Base-by-base conservation (phyloP, 2,888 invertebrate species). In the Limnephilus rhombicus region DNA sequence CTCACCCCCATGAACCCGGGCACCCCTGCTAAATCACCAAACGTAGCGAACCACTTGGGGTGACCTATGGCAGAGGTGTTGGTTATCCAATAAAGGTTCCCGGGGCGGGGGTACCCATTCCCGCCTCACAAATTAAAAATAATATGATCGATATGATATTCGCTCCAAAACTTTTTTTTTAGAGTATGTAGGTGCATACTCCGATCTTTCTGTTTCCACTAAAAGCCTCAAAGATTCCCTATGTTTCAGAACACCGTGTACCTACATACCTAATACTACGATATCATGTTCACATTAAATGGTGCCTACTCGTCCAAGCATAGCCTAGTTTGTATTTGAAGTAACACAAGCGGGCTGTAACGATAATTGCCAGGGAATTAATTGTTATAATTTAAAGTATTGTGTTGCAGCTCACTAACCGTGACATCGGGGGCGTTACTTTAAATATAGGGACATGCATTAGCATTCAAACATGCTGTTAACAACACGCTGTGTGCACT, bases 311-410 rank as follows among this genome's bases (percentile, higher is more conserved):
- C 68, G 24, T 2, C 68, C 24, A 68, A 24, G 9, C 68, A 68
- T 24, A 68, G n/a, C 68, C 68, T 24, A 68, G 68, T 68, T 68
- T 68, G 68, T 68, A 68, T 68, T 68, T 68, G 68, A 24, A 68
- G 68, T 68, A 68, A 68, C 68, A 68, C 68, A 68, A 34, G n/a
- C 34, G 88, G 88, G 29, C 68, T 80, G 89, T 81, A 37, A 89
- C 89, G 89, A 49, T 85, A 34, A 45, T 90, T 90, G 90, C 53
- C 41, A 34, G 34, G 49, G 31, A 90, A 90, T 90, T 90, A 90
- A 90, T 90, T 83, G 85, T 68, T 31, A 37, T 53, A 31, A 83
- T 90, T 90, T 83, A 85, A 49, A 34, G 53, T 68, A 90, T 90
- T 34, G 34, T 83, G 90, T 85, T 68, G 37, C 86, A 29, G 45